Percentiles rank a stretch among this genome's conserved stretches.
phyloP scores from a whole-genome alignment of 2,113 vertebrate species.

The Corydoras maculifer region DNA sequence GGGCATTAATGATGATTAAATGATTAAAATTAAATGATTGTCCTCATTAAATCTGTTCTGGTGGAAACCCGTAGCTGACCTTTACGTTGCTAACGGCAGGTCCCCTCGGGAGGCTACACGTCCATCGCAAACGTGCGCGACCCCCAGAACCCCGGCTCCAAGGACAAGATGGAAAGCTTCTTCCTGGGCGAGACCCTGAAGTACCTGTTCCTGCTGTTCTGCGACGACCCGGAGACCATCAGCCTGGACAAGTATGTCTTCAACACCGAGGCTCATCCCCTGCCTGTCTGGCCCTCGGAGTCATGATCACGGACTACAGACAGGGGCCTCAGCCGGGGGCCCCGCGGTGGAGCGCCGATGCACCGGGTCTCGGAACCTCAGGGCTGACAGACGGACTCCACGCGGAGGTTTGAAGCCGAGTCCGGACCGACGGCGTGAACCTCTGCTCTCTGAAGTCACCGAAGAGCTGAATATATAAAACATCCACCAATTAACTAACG shows the following conservation, averaged over 20 bases:
- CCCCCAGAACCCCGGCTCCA: conserved; percentile 70
- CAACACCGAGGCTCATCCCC: conserved; percentile 92
- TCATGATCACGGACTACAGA: conserved; percentile 15
- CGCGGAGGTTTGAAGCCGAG: no score
- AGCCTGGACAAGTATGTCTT: conserved; percentile 85
- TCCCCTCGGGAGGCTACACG: conserved; percentile 82
- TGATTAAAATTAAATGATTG: no score
- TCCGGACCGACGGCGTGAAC: no score
- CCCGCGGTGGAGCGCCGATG: background rate
- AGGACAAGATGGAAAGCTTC: conserved; percentile 99
- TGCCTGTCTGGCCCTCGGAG: conserved; percentile 78
- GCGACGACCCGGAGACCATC: conserved; percentile 75
- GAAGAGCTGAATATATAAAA: no score
- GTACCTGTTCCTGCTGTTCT: conserved; percentile 91
- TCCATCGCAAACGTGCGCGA: conserved; percentile 90
- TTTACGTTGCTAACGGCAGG: conserved; percentile 56
- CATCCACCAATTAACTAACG: no score
- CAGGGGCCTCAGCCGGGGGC: background rate
- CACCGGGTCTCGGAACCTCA: no score
- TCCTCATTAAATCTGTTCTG: no score
- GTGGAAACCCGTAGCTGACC: no score
- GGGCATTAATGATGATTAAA: no score
- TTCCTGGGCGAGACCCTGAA: conserved; percentile 95
- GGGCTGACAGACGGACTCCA: no score
- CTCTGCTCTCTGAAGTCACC: no score